Conservation (phyloP, 1,140 invertebrate species). For the Potamilus streckersoni region DNA sequence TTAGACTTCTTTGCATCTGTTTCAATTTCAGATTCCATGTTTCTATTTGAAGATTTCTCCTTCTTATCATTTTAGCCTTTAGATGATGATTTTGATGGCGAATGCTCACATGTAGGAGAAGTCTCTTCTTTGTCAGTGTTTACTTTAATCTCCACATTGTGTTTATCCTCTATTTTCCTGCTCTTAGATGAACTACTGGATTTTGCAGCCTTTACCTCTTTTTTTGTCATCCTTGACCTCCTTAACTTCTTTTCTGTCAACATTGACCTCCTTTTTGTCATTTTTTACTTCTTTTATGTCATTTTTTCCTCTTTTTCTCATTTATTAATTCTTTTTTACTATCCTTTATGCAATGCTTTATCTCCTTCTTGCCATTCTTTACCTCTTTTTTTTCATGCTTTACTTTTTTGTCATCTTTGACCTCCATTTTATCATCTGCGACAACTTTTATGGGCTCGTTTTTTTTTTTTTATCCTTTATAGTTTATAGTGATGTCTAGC, state of each 20-base stretch:
- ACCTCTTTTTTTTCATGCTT: background rate
- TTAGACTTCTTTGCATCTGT: no score
- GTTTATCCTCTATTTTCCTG: no score
- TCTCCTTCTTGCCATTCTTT: conserved; percentile 1
- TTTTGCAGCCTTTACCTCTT: background rate
- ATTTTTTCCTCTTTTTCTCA: conserved; percentile 4
- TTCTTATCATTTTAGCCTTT: background rate
- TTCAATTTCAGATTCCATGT: background rate
- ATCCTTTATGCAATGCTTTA: conserved; percentile 1
- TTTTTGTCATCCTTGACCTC: background rate
- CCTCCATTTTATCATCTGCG: background rate
- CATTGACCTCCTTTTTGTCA: background rate
- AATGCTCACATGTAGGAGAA: no score
- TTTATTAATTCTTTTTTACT: conserved; percentile 4
- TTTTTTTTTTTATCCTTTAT: conserved; percentile 11
- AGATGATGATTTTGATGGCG: no score
- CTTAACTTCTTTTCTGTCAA: background rate
- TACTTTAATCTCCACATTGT: no score
- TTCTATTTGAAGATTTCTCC: background rate
- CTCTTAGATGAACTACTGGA: background rate
- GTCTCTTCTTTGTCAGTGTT: no score
- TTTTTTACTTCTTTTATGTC: background rate
- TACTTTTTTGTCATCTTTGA: background rate
- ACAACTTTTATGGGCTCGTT: conserved; percentile 5
- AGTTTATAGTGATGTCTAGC: no score